Evolutionary conservation across 2,888 invertebrate species (phyloP).

Genomic region (Dione juno): DNA sequence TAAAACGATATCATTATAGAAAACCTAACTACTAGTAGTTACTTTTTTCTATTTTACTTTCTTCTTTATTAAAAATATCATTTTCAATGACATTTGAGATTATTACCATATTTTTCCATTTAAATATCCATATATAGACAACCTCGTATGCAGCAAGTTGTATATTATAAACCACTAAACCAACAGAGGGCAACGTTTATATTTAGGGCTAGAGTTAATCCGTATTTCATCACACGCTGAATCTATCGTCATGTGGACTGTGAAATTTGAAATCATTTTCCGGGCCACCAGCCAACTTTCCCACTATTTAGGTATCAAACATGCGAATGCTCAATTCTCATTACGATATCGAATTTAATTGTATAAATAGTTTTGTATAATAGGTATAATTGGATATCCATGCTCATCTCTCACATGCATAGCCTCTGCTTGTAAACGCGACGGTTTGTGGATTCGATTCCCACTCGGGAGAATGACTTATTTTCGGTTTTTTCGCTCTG

Average conservation of each 20-base stretch:
- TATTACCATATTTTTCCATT: too few relatives aligned
- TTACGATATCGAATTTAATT: not conserved
- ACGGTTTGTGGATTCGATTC: too few relatives aligned
- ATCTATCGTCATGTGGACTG: constrained; percentile 56
- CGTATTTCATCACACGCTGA: constrained; percentile 53
- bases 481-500: too few relatives aligned
- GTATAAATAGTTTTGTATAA: not conserved
- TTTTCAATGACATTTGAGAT: too few relatives aligned
- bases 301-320: constrained; percentile 35
- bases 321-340: constrained; percentile 15
- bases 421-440: too few relatives aligned
- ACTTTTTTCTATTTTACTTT: too few relatives aligned
- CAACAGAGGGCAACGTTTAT: constrained; percentile 50
- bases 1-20: not conserved
- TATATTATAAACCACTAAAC: constrained; percentile 18
- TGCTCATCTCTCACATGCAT: too few relatives aligned
- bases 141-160: constrained; percentile 22
- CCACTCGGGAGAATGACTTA: too few relatives aligned
- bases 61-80: too few relatives aligned
- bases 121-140: not conserved
- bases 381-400: not conserved
- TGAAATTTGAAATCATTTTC: constrained; percentile 54
- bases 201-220: constrained; percentile 66
- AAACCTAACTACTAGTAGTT: too few relatives aligned
- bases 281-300: constrained; percentile 37